Evolutionary conservation across 2,888 invertebrate genomes (phyloP), one percentile per base, ranked within the genome.

Genomic region (Geotrupes spiniger): DNA sequence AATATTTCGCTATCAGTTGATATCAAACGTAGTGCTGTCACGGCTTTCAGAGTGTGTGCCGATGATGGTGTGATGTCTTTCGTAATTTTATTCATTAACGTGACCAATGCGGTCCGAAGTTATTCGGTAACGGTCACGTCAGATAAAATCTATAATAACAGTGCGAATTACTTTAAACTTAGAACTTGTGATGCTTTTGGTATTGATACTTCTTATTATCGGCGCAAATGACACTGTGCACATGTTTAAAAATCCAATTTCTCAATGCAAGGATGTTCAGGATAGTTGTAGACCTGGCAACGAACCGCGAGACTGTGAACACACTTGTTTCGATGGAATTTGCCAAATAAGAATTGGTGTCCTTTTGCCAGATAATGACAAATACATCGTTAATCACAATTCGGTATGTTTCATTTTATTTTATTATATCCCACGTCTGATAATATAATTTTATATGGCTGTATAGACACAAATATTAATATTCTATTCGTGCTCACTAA

Each of bases 341-440:
- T 88, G 88, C 63, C 79, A 78, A 36, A 76, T 88, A 31, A 76
- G 82, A 42, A 82, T 84, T 0, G 82, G 84, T 1, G 73, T 88
- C 12, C 71, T 88, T 51, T 67, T 88, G 47, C 85, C 89, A 0
- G 76, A 77, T 42, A 80, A 60, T 72, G 76, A 15, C 39, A 75
- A 77, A 53, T 67, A 82, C 78, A 11, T 82, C 77, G 46, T 69
- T 78, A 64, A 71, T 74, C 9, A 76, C 70, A 59, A 63, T 17
- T 60, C 61, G 67, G 81, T 81, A 54, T 59, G 61, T 61, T 45
- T 26, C 15, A n/a, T 36, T 36, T 29, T 36, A 17, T 14, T 12
- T n/a, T 26, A 27, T 40, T 10, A 25, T 25, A 11, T 8, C 6
- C 16, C 14, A 16, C 5, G n/a, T n/a, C n/a, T n/a, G n/a, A n/a